Evolutionary conservation across 2,888 invertebrate genomes (phyloP), one percentile per base, ranked within the genome.

Genomic region (Chydorus sphaericus): DNA sequence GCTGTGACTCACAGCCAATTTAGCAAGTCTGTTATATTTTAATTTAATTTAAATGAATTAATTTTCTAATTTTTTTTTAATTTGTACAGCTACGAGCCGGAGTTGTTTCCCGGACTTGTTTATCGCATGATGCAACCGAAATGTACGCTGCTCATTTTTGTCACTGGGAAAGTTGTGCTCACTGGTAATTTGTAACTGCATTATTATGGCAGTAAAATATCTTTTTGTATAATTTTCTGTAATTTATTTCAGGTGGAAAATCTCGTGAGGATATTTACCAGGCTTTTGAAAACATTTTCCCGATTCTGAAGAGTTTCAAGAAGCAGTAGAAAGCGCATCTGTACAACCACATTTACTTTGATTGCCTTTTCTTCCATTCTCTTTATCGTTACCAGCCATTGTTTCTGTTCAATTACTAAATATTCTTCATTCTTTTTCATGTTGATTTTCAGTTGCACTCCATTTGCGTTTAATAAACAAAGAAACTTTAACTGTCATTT

Each of bases 131-230:
- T 97, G 38, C 85, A 90, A 65, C 97, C 97, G 0, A 80, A 91
- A 62, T 83, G 98, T 61, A 97, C 97, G 4, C 73, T 98, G 60
- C 75, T 99, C 10, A 96, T 99, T 69, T 99, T 99, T 75, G 97
- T 98, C 1, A 96, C 96, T 70, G 98, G 98, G 56, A 99, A 98
- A 78, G 83, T 98, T 62, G 97, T 98, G 2, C 83, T 98, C 60
- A 98, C 97, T 66, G 76, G 76, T 75, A 64, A 65, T 63, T 39
- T 57, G 18, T 18, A 30, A 18, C 36, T 5, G 14, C 26, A 5
- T 16, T n/a, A n/a, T n/a, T n/a, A n/a, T n/a, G n/a, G n/a, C n/a
- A 20, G 2, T 6, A 11, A 23, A 3, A 18, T 8, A 20, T 58
- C 29, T 48, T 8, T 7, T 23, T 14, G 2, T 8, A 28, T 26